Conservation (phyloP, 2,113 vertebrate genomes). For the Nematolebias whitei region DNA sequence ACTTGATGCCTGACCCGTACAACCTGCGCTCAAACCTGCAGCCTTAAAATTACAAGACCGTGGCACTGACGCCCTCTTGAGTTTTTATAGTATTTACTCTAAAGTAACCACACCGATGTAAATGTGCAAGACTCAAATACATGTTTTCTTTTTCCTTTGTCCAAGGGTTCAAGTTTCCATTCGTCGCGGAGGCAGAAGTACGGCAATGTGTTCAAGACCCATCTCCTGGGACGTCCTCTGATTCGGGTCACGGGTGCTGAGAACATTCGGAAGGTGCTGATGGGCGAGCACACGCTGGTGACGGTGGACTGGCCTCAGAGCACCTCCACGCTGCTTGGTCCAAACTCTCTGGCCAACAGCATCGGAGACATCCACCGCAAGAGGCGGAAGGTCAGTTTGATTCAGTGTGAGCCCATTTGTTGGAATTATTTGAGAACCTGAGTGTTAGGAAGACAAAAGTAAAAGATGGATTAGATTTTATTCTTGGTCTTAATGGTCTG, state of each 20-base stretch:
- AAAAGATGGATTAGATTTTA: background rate
- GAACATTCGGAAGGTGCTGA: slow-evolving; percentile 93
- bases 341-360: slow-evolving; percentile 94
- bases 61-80: too few species aligned
- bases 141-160: background rate
- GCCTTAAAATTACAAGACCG: too few species aligned
- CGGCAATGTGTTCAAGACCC: slow-evolving; percentile 96
- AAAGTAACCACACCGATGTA: too few species aligned
- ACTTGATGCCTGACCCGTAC: too few species aligned
- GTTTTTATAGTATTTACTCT: too few species aligned
- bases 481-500: background rate
- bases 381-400: slow-evolving; percentile 90
- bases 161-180: slow-evolving; percentile 86
- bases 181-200: slow-evolving; percentile 86
- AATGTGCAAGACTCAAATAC: too few species aligned
- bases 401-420: too few species aligned
- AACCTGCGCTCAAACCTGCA: too few species aligned
- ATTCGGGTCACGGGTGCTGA: slow-evolving; percentile 95
- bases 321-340: slow-evolving; percentile 90
- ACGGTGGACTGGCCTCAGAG: slow-evolving; percentile 96
- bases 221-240: slow-evolving; percentile 91
- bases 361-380: slow-evolving; percentile 96
- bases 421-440: too few species aligned
- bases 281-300: slow-evolving; percentile 96
- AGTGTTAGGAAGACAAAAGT: background rate